These are phyloP conservation scores for Microctonus hyperodae DNA, from an alignment of 2,888 invertebrate species.

Conservation along the genomic window DNA sequence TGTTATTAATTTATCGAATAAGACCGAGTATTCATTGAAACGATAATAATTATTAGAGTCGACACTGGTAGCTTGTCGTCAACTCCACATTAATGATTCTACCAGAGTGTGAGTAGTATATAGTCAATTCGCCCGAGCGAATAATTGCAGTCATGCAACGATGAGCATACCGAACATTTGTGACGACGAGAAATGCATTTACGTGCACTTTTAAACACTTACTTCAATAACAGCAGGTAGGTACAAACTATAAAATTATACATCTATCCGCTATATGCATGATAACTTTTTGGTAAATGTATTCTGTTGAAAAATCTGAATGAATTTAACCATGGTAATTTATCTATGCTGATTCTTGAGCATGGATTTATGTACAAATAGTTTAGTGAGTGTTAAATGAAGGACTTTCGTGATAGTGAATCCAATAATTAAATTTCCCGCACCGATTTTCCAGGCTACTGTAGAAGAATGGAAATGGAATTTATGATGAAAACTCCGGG, in stretches of 20 bases:
- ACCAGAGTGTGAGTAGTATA: slow-evolving; percentile 31
- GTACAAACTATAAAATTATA: neutral
- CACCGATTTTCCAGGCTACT: slow-evolving; percentile 24
- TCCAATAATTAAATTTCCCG: slow-evolving; percentile 32
- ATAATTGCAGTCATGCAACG: slow-evolving; percentile 44
- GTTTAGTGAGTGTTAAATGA: neutral
- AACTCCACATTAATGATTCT: slow-evolving; percentile 44
- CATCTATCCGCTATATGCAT: neutral
- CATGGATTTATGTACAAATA: neutral
- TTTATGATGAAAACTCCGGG: slow-evolving; percentile 28
- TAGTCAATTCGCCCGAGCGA: slow-evolving; percentile 40
- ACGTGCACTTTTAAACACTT: neutral
- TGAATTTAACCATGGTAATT: neutral
- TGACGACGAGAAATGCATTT: slow-evolving; percentile 19
- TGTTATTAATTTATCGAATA: slow-evolving; percentile 6
- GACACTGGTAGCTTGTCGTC: slow-evolving; percentile 29
- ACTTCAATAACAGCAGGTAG: slow-evolving; percentile 13
- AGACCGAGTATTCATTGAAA: slow-evolving; percentile 10
- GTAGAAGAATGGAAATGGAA: slow-evolving; percentile 22
- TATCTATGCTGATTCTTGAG: neutral
- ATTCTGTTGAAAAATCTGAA: neutral
- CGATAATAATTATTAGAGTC: slow-evolving; percentile 26
- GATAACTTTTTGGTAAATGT: neutral
- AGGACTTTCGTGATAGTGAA: slow-evolving; percentile 10
- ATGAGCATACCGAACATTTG: slow-evolving; percentile 35